Evolutionary conservation across 1,140 invertebrate genomes (phyloP), one percentile per base, ranked within the genome.

Genomic region (Doryteuthis pealeii): DNA sequence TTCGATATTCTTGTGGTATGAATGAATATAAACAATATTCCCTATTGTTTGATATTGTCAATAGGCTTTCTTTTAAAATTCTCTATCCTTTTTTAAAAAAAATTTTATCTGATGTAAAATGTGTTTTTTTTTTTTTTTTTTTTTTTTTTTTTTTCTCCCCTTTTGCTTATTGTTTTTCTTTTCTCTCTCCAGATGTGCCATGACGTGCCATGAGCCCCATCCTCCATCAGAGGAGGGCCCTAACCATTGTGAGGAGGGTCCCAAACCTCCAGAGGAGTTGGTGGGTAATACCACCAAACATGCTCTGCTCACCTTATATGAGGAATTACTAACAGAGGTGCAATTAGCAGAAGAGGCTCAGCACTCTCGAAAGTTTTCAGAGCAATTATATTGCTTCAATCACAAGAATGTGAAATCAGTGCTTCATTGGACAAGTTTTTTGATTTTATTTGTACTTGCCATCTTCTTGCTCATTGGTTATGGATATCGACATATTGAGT

Each of bases 341-440:
- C 26, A 76, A 30, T 33, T 35, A 26, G 49, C 66, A 58, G 72
- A 76, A 69, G 49, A 73, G 4, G 69, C 45, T 14, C 58, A 49
- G 10, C 72, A 65, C 14, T 30, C 32, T 26, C 45, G 40, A 12
- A 65, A 62, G 14, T 73, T 45, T 22, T n/a, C 26, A 30, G 49
- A 35, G 30, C 58, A 40, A 70, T 32, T 70, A 69, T 43, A n/a
- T 31, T 76, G 43, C 69, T 70, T 78, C 49, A 40, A 76, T 35
- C 72, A 54, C 33, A 49, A 33, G 33, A 62, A 76, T 43, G 70
- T 74, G 4, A 72, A 76, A 28, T 78, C 77, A 18, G 70, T 74
- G 18, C 76, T 78, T 26, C 77, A 78, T 35, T 78, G 74, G 72
- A 76, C 74, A 32, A 76, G 77, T 54, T 43, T 74, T 22, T 35